These are phyloP conservation scores for Antheraea yamamai DNA, from an alignment of 2,888 invertebrate genomes.

Conservation along the genomic window DNA sequence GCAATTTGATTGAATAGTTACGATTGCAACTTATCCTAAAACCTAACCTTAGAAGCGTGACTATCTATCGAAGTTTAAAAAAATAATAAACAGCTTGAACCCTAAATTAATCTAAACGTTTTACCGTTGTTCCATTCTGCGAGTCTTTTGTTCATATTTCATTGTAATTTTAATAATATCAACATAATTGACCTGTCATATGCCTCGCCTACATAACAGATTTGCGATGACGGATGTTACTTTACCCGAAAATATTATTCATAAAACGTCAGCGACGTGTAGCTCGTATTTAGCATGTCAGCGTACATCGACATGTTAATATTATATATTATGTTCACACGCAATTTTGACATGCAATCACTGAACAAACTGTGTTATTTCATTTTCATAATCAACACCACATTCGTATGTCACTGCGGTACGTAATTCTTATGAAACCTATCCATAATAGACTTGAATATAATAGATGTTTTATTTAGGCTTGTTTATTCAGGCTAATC, in stretches of 20 bases:
- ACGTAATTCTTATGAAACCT: not conserved
- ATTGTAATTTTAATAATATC: slow-evolving; percentile 29
- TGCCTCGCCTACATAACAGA: slow-evolving; percentile 30
- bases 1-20: too few species aligned
- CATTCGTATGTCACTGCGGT: not conserved
- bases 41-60: too few species aligned
- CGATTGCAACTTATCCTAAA: too few species aligned
- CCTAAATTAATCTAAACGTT: too few species aligned
- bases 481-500: too few species aligned
- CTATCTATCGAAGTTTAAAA: too few species aligned
- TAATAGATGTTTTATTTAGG: too few species aligned
- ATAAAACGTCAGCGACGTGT: slow-evolving; percentile 14
- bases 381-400: slow-evolving; percentile 4
- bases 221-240: slow-evolving; percentile 22
- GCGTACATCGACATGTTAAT: slow-evolving; percentile 1
- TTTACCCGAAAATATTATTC: slow-evolving; percentile 21
- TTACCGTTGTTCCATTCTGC: too few species aligned
- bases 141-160: slow-evolving; percentile 32
- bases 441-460: too few species aligned
- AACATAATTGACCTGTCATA: slow-evolving; percentile 27
- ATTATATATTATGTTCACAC: not conserved
- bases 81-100: too few species aligned
- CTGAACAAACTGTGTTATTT: slow-evolving; percentile 10
- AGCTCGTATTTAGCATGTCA: slow-evolving; percentile 3
- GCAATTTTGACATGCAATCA: slow-evolving; percentile 1